Conservation (phyloP, 2,113 vertebrate species). For the Ochotona curzoniae region DNA sequence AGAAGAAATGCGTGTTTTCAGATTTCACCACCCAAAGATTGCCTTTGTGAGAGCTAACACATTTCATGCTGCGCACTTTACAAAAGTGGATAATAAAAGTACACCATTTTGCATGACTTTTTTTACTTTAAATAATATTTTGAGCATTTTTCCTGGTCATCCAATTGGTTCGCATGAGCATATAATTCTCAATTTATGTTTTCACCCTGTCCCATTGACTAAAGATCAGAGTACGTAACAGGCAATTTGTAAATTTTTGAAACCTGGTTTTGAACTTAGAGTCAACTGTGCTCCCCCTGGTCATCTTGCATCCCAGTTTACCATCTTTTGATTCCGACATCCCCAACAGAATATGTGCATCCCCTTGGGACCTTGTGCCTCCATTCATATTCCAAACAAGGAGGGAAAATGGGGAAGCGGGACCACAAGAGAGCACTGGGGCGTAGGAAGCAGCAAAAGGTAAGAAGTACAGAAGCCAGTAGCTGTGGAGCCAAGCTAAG, state of each 20-base stretch:
- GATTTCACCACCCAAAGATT: slow-evolving; percentile 24
- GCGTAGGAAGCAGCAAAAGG: not conserved
- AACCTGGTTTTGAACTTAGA: slow-evolving; percentile 21
- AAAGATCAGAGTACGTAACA: not conserved
- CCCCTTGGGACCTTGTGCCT: no score
- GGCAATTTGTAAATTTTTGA: not conserved
- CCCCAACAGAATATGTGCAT: not conserved
- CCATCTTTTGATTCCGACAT: not conserved
- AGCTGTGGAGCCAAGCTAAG: not conserved
- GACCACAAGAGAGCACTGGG: no score
- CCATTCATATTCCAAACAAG: not conserved
- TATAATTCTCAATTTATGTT: not conserved
- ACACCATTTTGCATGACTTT: not conserved
- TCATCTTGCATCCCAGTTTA: rapidly evolving
- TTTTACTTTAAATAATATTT: slow-evolving; percentile 13
- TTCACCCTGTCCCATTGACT: not conserved
- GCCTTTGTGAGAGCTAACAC: not conserved
- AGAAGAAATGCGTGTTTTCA: slow-evolving; percentile 15
- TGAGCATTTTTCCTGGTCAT: not conserved
- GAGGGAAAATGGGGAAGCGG: not conserved
- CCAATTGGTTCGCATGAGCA: not conserved
- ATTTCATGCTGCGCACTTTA: slow-evolving; percentile 11
- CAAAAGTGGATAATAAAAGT: not conserved
- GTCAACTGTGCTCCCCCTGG: not conserved
- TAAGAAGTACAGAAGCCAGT: not conserved